Base-by-base conservation (phyloP, 2,797 vertebrate genomes). In the Simalia tracyae region DNA sequence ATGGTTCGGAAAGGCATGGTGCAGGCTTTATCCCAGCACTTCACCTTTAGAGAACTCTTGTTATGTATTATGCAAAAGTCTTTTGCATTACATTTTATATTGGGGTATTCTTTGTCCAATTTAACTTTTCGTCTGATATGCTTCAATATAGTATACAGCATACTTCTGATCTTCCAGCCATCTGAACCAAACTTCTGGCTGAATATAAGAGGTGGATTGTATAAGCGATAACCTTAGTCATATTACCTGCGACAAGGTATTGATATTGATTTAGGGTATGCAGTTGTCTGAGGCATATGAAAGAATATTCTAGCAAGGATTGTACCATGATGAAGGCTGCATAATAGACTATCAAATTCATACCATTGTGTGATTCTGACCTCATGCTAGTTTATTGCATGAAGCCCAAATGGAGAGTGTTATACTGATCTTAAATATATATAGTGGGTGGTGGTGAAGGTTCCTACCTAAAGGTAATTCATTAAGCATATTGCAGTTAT, bases 21-120 rank as follows among this genome's bases (percentile, higher is more conserved):
- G 0, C 42, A 9, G 84, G 50, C 90, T 92, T 89, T 64, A 90
- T 17, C 56, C 24, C 88, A 87, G 1, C 0, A 10, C 54, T 85
- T 88, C 17, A n/a, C 3, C 26, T 91, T 89, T 92, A 86, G 72
- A 91, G 68, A 91, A 72, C 72, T 89, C 76, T 91, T 92, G 66
- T 84, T 92, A 93, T 91, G 59, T 81, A 31, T 46, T 46, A 81
- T 3, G 11, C 19, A 76, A 87, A 92, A 24, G 19, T 46, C 60
- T 92, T 89, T 42, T 89, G 56, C 72, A 57, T 87, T 56, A 31
- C 26, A 22, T 90, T 86, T 90, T 86, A 56, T 87, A 54, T 72
- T 26, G 56, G 42, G 63, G 63, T 66, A 54, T 86, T 86, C 86
- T 61, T 15, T 90, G 66, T 28, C 87, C n/a, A 12, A 9, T 12